Base-by-base conservation (phyloP, 2,888 invertebrate genomes). In the Callinectes sapidus region DNA sequence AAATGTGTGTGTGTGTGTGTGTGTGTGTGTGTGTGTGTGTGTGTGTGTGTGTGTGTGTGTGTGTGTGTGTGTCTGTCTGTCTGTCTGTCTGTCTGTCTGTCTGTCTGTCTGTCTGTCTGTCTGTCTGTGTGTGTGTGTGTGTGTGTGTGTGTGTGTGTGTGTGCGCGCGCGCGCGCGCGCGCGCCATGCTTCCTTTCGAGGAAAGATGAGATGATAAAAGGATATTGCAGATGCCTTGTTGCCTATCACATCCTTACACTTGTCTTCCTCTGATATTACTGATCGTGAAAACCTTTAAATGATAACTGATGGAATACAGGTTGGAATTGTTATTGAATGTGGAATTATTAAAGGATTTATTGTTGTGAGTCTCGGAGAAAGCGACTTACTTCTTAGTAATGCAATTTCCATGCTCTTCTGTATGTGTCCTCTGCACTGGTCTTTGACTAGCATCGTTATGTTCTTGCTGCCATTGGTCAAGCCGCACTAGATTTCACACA, bases 21-120 rank as follows among this genome's bases (percentile, higher is more conserved):
- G 86, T 35, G 86, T 35, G 86, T 86, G 23, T 86, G 39, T 86
- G 86, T 86, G 86, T 86, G 39, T 39, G 35, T 86, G 35, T 86
- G 86, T 39, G 39, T 39, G 8, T 39, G 86, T 39, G 39, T 39
- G 86, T 48, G 87, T 48, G 87, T 39, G 87, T 42, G 87, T n/a
- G 87, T 42, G 87, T 18, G 87, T 42, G 87, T 8, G 87, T 32
- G 88, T n/a, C n/a, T 35, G 86, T 86, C 3, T 86, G 39, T 86
- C 42, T 86, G 86, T 86, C 18, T 39, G 35, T 86, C 14, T 86
- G 86, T 39, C 16, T 39, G 8, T 39, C 42, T 39, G 39, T 39
- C 42, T 48, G 87, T 48, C 48, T 42, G 18, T 48, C 23, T 87
- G 87, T 23, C 48, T 42, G 42, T 23, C 48, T 42, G 42, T 42